Conservation (phyloP, 1,140 invertebrate genomes). For the Mactra quadrangularis region DNA sequence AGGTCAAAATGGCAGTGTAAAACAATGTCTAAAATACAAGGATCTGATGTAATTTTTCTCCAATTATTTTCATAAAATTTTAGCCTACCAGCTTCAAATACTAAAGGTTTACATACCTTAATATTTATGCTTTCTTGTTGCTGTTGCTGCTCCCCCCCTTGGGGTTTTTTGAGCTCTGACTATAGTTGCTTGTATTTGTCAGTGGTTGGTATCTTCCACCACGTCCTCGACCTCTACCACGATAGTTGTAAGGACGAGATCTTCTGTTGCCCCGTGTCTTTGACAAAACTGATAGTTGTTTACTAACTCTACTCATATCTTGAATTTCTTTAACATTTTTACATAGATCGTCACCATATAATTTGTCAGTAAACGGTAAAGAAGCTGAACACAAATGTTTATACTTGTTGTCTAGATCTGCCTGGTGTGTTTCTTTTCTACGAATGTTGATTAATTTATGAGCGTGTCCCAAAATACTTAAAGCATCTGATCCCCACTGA, state of each 20-base stretch:
- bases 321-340: constrained; percentile 13
- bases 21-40: neutral
- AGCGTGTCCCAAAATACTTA: constrained; percentile 17
- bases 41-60: constrained; percentile 2
- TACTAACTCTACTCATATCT: constrained; percentile 3
- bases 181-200: neutral
- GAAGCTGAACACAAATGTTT: neutral
- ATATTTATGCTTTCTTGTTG: no score
- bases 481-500: constrained; percentile 13
- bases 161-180: neutral
- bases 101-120: neutral
- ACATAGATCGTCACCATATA: constrained; percentile 22
- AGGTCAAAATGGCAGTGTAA: neutral
- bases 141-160: neutral
- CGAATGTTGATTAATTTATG: neutral
- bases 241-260: neutral
- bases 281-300: neutral
- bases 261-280: neutral
- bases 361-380: neutral
- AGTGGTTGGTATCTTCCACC: neutral
- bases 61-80: neutral
- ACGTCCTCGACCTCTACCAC: neutral
- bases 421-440: constrained; percentile 14
- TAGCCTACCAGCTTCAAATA: neutral
- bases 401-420: constrained; percentile 6